Conservation (phyloP, 2,797 vertebrate species). For the Meriones psammophilus region DNA sequence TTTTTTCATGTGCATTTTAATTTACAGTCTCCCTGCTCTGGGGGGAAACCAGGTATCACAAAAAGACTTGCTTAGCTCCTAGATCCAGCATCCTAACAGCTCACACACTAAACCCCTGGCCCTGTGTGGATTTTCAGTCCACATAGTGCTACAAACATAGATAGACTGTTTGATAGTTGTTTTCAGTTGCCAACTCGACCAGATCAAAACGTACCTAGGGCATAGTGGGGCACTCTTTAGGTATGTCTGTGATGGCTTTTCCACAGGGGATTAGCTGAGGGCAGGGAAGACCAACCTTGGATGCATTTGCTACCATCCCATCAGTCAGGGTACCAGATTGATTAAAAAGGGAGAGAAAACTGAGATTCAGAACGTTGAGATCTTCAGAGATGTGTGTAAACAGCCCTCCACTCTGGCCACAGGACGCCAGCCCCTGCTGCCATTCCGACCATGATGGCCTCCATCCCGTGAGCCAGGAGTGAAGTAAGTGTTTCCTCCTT, state of each 20-base stretch:
- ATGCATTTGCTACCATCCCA: neutral
- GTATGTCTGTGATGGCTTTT: neutral
- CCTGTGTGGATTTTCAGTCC: neutral
- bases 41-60: neutral
- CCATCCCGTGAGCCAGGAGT: neutral
- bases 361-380: neutral
- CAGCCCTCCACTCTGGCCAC: neutral
- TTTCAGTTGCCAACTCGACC: neutral
- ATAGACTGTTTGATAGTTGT: neutral
- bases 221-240: too few relatives aligned
- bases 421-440: neutral
- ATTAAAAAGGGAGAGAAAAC: neutral
- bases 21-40: neutral
- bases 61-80: slow-evolving; percentile 36
- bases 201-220: too few relatives aligned
- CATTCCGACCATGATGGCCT: neutral
- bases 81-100: slow-evolving; percentile 22
- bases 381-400: neutral
- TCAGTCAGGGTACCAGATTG: neutral
- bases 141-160: neutral
- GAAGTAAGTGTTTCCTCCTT: neutral
- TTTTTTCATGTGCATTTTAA: slow-evolving; percentile 2
- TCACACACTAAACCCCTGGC: neutral
- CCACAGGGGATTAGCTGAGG: neutral
- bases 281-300: neutral